A percentile compares a stretch with the other conserved stretches of the same genome.
Conservation (phyloP, 2,113 vertebrate genomes). For the Nothobranchius kuhntae region DNA sequence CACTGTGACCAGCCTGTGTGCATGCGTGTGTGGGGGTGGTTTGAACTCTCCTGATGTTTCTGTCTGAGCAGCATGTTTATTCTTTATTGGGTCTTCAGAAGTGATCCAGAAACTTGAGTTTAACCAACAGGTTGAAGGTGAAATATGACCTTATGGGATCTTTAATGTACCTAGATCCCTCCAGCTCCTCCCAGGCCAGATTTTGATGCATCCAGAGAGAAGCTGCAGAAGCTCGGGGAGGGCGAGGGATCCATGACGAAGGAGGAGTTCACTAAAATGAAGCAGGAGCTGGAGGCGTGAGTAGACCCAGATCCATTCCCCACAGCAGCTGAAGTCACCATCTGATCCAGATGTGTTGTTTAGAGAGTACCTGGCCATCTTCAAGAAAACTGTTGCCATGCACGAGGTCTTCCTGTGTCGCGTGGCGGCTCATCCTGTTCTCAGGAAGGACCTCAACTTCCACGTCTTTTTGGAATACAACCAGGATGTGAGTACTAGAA, state of each 20-base stretch:
- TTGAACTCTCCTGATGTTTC: no score
- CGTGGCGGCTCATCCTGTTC: constrained; percentile 95
- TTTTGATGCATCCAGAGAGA: constrained; percentile 98
- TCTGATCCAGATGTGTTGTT: neutral
- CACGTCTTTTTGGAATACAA: constrained; percentile 99
- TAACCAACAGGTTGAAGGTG: no score
- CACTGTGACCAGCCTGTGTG: neutral
- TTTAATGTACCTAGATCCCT: constrained; percentile 83
- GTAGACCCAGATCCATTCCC: constrained; percentile 30
- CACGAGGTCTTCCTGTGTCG: constrained; percentile 99
- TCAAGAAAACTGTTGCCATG: constrained; percentile 99
- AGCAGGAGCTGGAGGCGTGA: constrained; percentile 98
- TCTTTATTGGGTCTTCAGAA: no score
- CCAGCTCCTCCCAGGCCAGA: constrained; percentile 96
- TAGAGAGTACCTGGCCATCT: constrained; percentile 99
- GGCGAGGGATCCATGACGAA: constrained; percentile 99
- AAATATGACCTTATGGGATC: no score
- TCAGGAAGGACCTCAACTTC: constrained; percentile 98
- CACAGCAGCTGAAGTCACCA: neutral
- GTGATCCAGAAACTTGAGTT: no score
- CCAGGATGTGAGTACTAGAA: constrained; percentile 91
- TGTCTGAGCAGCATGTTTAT: no score
- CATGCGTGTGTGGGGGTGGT: no score
- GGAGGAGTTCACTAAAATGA: constrained; percentile 99
- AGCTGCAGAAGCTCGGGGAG: constrained; percentile 97